phyloP scores from a whole-genome alignment of 2,888 invertebrate genomes.

The Microctonus hyperodae region DNA sequence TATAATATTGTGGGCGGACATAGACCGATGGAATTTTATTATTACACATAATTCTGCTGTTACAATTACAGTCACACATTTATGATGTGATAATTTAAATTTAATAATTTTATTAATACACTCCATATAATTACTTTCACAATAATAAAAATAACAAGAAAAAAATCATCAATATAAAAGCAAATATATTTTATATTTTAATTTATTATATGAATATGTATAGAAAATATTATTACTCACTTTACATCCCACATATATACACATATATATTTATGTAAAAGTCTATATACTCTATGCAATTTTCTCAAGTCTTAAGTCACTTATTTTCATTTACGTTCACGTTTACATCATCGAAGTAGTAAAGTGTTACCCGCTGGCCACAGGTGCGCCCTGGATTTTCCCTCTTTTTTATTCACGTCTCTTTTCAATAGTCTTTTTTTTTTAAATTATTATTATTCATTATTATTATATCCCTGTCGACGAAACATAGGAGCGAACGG shows the following conservation, averaged over 20 bases:
- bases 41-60: not conserved
- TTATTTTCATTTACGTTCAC: constrained; percentile 60
- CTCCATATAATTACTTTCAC: not conserved
- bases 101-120: not conserved
- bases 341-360: constrained; percentile 61
- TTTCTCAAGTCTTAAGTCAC: constrained; percentile 55
- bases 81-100: not conserved
- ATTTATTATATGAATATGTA: too few species aligned
- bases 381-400: constrained; percentile 60
- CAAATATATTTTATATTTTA: too few species aligned
- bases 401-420: constrained; percentile 37
- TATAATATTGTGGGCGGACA: not conserved
- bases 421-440: not conserved
- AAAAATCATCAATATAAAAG: too few species aligned
- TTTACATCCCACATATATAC: not conserved
- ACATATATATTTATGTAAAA: constrained; percentile 1
- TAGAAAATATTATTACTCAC: not conserved
- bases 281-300: constrained; percentile 48
- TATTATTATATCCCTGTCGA: constrained; percentile 6
- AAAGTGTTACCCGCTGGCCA: constrained; percentile 58
- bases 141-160: too few species aligned
- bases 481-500: constrained; percentile 15
- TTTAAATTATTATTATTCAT: not conserved
- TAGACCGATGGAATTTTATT: constrained; percentile 3
- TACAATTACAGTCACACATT: not conserved